Percentiles rank a stretch among this genome's conserved stretches.
Conservation (phyloP, 1,140 invertebrate species). For the Bombyx mori region ASM3026992v2 NC_085129.1:8001501-8002000, state of each 20-base stretch:
- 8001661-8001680: conserved; percentile 3
- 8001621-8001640: conserved; percentile 11
- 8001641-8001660: conserved; percentile 3
- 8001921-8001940: too few species aligned
- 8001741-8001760: conserved; percentile 11
- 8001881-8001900: too few species aligned
- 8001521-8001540: conserved; percentile 2
- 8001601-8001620: conserved; percentile 9
- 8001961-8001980: too few species aligned
- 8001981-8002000: too few species aligned
- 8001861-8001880: too few species aligned
- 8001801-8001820: neutral
- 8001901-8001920: too few species aligned
- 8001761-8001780: conserved; percentile 10
- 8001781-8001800: neutral
- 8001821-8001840: neutral
- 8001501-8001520: too few species aligned
- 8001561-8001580: conserved; percentile 4
- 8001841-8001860: too few species aligned
- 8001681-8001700: conserved; percentile 10
- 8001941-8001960: too few species aligned
- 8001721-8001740: conserved; percentile 13
- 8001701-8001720: conserved; percentile 18
- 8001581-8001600: conserved; percentile 7
- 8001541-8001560: conserved; percentile 4